Base-by-base conservation (phyloP, 2,888 invertebrate genomes). In the Eupithecia inturbata region DNA sequence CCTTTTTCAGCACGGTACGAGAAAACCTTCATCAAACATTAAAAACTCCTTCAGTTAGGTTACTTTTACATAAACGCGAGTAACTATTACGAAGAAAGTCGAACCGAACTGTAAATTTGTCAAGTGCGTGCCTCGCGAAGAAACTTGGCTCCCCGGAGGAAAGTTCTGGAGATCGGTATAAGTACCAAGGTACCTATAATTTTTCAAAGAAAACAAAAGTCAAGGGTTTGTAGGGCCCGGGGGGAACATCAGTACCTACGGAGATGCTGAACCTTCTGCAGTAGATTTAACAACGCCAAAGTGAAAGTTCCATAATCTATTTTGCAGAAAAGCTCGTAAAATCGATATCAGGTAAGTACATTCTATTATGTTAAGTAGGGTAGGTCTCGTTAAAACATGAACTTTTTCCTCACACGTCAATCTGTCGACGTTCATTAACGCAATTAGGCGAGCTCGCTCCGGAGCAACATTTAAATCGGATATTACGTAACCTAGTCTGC, bases 61-160 rank as follows among this genome's bases (percentile, higher is more conserved):
- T 3, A 53, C 22, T 53, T 53, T 45, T 53, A 10, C 53, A 53
- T 53, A 57, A 57, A 26, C 57, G 57, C 57, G 12, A 57, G 22
- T 26, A 57, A 57, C 57, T 57, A 57, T 57, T 22, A 57, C 57
- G 57, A 41, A 41, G 39, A 60, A 64, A 68, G 64, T 39, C 57
- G 57, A 28, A 68, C 62, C 36, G 68, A 72, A 75, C 72, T 49
- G 68, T 67, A 68, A 73, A 76, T 39, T 71, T 71, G 71, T 70
- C 73, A 76, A 76, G 71, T 76, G 72, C 73, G 75, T 73, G 75
- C 73, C 68, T 41, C 69, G 62, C 57, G 26, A 26, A 70, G 72
- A 70, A 69, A 72, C 45, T 73, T 70, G 67, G 19, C 39, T 60
- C 71, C 70, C 75, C 49, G 16, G 73, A 71, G 71, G 36, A 60